Evolutionary conservation across 2,888 invertebrate genomes (phyloP), one percentile per base, ranked within the genome.

Genomic region (Thecophora atra): DNA sequence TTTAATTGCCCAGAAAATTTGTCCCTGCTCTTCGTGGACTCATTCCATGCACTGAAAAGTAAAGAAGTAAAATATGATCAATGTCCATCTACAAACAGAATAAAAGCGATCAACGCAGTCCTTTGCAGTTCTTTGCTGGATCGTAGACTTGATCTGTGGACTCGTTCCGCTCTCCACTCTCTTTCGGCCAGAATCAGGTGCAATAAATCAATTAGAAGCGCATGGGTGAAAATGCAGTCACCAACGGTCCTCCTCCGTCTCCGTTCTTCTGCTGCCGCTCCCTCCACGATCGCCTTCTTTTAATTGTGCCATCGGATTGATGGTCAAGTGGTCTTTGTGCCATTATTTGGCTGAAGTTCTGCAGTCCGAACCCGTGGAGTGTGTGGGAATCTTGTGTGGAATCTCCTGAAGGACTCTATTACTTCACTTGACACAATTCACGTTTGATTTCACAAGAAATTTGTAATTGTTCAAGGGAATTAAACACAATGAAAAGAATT

Each of bases 1-100:
- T 69, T 69, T 69, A 69, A 69, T 62, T 69, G 69, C 69, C 62
- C 62, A 51, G 69, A 62, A 69, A 69, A 69, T 62, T 69, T 69
- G 69, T 69, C 51, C 62, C 69, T 37, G 21, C n/a, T 68, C 21
- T 28, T 26, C 26, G 52, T 28, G n/a, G 47, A 13, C 13, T 15
- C 47, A 47, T 47, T 47, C 47, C 17, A n/a, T 47, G 13, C 8
- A 28, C n/a, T 21, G 24, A 24, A 28, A 7, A 65, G 15, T 26
- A 26, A 51, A 3, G 7, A 3, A 37, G 52, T 64, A 21, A 19
- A 24, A 64, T 15, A 47, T 64, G 37, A 44, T 64, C n/a, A 24
- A 42, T 19, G 24, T 47, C 8, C 24, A 24, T 28, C n/a, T 42
- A 21, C 7, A 13, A 60, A 60, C 30, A 37, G 6, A 37, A 37